Evolutionary conservation across 2,113 vertebrate species (phyloP).

Genomic region (Ascaphus truei): DNA sequence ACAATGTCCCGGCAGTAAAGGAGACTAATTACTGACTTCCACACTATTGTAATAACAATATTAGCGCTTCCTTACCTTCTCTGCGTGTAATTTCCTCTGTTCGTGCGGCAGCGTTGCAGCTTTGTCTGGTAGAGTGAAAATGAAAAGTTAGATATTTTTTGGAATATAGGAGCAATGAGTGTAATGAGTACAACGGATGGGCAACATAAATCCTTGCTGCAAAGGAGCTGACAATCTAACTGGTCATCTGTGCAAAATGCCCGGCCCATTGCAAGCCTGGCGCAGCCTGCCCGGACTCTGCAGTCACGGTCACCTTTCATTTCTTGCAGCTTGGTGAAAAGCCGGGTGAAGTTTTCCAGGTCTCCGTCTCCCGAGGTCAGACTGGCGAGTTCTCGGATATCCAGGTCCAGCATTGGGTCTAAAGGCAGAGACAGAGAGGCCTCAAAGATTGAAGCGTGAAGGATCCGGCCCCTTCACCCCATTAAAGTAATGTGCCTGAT

Average conservation of each 20-base stretch:
- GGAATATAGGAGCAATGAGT: neutral
- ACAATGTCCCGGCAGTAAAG: neutral
- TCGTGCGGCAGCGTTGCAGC: slow-evolving; percentile 90
- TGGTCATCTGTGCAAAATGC: no score
- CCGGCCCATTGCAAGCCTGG: no score
- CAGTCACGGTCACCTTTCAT: slow-evolving; percentile 87
- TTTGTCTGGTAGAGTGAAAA: slow-evolving; percentile 72
- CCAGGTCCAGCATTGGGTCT: slow-evolving; percentile 85
- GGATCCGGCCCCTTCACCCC: no score
- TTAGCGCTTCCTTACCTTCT: slow-evolving; percentile 90
- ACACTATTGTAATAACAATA: no score
- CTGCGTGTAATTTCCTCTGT: slow-evolving; percentile 91
- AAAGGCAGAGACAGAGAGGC: neutral
- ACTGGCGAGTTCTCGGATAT: slow-evolving; percentile 92
- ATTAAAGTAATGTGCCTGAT: no score
- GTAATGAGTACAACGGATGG: neutral
- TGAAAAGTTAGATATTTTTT: neutral
- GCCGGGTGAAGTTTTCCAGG: slow-evolving; percentile 90
- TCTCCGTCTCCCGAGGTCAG: slow-evolving; percentile 89
- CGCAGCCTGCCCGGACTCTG: no score
- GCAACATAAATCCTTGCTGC: no score
- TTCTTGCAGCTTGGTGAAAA: slow-evolving; percentile 93
- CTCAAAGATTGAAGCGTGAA: no score
- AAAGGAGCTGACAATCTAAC: no score
- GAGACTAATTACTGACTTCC: no score